These are phyloP conservation scores for Brachionus sp. DNA, from an alignment of 1,140 invertebrate species.

Conservation along the genomic window DNA sequence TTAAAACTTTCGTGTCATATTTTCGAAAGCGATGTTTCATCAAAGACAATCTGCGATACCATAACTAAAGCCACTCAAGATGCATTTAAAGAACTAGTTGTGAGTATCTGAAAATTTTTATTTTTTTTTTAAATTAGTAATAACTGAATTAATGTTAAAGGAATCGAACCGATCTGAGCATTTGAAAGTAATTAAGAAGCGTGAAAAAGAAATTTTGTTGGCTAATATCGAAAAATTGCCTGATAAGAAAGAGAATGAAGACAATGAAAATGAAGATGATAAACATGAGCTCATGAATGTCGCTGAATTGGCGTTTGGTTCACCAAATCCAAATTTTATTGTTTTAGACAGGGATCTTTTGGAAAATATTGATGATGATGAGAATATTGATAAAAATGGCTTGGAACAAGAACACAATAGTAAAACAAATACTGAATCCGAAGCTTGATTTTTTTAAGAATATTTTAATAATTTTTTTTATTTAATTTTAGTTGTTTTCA, in stretches of 20 bases:
- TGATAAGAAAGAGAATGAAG: background rate
- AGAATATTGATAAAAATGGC: background rate
- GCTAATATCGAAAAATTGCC: background rate
- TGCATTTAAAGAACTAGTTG: constrained; percentile 10
- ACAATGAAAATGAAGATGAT: background rate
- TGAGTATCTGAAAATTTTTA: background rate
- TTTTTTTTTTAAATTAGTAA: background rate
- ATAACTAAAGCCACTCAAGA: background rate
- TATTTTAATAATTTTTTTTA: background rate
- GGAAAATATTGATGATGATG: background rate
- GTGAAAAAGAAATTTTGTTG: constrained; percentile 27
- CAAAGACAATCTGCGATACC: background rate
- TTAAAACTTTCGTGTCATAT: constrained; percentile 6
- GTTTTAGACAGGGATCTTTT: constrained; percentile 2
- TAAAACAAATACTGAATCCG: background rate
- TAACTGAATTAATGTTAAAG: background rate
- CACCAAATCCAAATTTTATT: constrained; percentile 26
- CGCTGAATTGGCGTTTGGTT: constrained; percentile 6
- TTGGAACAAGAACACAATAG: background rate
- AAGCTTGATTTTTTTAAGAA: background rate
- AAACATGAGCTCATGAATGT: constrained; percentile 4
- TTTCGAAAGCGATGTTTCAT: constrained; percentile 19
- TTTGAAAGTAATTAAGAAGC: constrained; percentile 18
- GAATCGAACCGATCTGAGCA: constrained; percentile 6
- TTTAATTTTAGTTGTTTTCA: background rate